Conservation (phyloP, 1,140 invertebrate genomes). For the Penaeus indicus region DNA sequence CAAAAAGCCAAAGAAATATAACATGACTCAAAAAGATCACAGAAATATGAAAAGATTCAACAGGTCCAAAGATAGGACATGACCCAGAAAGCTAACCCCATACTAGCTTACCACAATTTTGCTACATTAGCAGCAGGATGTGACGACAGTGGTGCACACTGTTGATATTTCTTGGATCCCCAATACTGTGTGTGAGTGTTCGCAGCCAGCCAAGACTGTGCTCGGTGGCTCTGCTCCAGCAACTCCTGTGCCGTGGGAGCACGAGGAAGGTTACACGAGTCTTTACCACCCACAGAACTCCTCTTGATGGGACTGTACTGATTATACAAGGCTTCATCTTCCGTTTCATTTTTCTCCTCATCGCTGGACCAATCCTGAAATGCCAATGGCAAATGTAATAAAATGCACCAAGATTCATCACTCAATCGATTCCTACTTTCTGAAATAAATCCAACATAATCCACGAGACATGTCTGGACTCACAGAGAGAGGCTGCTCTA, state of each 20-base stretch:
- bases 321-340: not conserved
- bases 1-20: too few relatives aligned
- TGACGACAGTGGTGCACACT: constrained; percentile 21
- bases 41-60: too few relatives aligned
- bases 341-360: constrained; percentile 31
- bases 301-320: too few relatives aligned
- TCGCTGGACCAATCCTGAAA: constrained; percentile 51
- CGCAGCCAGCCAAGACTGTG: constrained; percentile 42
- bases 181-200: constrained; percentile 51
- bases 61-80: not conserved
- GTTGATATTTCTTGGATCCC: constrained; percentile 26
- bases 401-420: too few relatives aligned
- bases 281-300: too few relatives aligned
- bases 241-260: not conserved
- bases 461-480: not conserved
- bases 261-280: too few relatives aligned
- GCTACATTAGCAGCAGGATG: constrained; percentile 44
- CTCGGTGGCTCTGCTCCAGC: constrained; percentile 45
- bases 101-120: constrained; percentile 34
- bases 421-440: too few relatives aligned
- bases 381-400: not conserved
- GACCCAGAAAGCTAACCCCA: not conserved
- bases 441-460: not conserved
- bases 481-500: constrained; percentile 49
- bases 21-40: too few relatives aligned